Base-by-base conservation (phyloP, 30 jellyfish, hydroid and myxozoan genomes). In the Hydractinia symbiolongicarpus region DNA sequence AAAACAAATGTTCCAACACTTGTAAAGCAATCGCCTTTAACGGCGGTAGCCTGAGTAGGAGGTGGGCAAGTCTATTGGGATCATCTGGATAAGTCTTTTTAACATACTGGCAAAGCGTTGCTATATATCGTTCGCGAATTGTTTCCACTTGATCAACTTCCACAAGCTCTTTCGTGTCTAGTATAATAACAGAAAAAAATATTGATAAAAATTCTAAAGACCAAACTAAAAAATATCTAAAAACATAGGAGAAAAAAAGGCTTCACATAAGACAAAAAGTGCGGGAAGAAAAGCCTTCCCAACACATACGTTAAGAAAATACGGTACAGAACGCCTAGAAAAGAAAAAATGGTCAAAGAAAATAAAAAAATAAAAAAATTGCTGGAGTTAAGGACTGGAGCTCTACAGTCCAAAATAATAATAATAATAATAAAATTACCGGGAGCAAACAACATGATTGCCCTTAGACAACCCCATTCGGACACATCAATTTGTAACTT, bases 381-480 rank as follows among this genome's bases (percentile, higher is more conserved):
- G 69, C 69, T 58, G 69, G 2, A 30, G 44, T 58, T 16, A 58
- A 58, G 17, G 17, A 58, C 19, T 58, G 69, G 69, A 58, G 15
- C 17, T 30, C 44, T 30, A 30, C 44, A 30, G 44, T 30, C 15
- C 19, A 58, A 13, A 53, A 7, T 30, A 53, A 58, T 14, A 16
- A n/a, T n/a, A 30, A 30, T 49, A 44, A 49, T 14, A n/a, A 30
- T 17, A 72, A 15, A 55, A 67, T 21, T 64, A 90, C 97, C 95
- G 11, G 95, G 97, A 49, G 95, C 68, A 67, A 86, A 90, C 7
- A 90, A 86, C 91, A 89, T 89, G 7, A 89, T 84, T 13, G 97
- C 97, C 8, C 97, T 85, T 44, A 89, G 76, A 77, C 97, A 89
- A 7, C 97, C 97, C 97, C 97, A 89, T 62, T 89, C 97, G 9